Evolutionary conservation across 2,797 vertebrate species (phyloP).

Genomic region (Silurus lanzhouensis): DNA sequence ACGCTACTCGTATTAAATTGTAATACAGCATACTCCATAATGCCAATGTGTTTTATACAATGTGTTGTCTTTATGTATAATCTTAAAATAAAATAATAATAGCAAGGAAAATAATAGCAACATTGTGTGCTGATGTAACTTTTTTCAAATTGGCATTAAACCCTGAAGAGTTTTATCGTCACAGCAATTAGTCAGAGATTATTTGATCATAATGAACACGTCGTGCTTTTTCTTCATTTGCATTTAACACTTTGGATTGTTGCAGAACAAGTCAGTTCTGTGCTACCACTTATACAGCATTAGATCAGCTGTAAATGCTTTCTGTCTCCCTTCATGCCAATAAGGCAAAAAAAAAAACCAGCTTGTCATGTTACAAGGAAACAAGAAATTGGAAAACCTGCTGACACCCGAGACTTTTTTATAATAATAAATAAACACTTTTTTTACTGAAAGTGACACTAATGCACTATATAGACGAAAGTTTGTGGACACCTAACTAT

Average conservation of each 20-base stretch:
- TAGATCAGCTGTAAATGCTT: not conserved
- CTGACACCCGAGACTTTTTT: not conserved
- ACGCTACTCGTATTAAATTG: too few relatives aligned
- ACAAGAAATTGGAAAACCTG: not conserved
- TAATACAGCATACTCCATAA: not conserved
- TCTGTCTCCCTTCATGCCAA: not conserved
- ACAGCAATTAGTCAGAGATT: not conserved
- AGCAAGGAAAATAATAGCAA: not conserved
- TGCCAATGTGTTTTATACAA: not conserved
- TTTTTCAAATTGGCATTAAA: not conserved
- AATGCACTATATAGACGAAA: too few relatives aligned
- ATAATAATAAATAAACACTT: not conserved
- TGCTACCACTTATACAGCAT: not conserved
- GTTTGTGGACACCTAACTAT: too few relatives aligned
- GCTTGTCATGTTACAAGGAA: not conserved
- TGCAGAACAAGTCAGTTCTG: not conserved
- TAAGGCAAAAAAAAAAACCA: not conserved
- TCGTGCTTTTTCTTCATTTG: not conserved
- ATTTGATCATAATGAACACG: not conserved
- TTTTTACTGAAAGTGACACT: not conserved
- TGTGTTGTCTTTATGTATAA: too few relatives aligned
- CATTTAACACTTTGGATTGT: not conserved
- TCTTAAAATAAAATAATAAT: too few relatives aligned
- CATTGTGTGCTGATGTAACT: not conserved
- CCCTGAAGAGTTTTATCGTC: not conserved